Evolutionary conservation across 2,888 invertebrate species (phyloP).

Genomic region (Exephanes ischioxanthus): DNA sequence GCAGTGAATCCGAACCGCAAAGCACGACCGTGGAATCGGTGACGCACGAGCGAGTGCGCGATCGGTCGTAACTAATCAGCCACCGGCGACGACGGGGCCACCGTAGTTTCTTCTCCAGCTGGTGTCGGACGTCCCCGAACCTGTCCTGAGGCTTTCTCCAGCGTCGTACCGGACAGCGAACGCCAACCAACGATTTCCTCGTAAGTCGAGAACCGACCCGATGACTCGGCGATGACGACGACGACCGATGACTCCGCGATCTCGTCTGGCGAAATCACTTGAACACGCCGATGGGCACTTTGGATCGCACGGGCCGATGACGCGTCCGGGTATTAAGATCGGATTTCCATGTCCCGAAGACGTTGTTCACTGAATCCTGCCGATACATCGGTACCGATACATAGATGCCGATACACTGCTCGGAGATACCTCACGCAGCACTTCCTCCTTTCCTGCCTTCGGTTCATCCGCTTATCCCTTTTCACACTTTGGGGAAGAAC

Average conservation of each 20-base stretch:
- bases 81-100: conserved; percentile 13
- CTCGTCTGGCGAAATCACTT: background rate
- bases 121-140: conserved; percentile 44
- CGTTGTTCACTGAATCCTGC: conserved; percentile 33
- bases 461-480: background rate
- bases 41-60: conserved; percentile 62
- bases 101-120: conserved; percentile 24
- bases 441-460: background rate
- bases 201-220: conserved; percentile 5
- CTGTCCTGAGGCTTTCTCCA: conserved; percentile 17
- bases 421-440: conserved; percentile 13
- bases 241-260: conserved; percentile 7
- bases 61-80: conserved; percentile 23
- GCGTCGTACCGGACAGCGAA: background rate
- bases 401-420: conserved; percentile 16
- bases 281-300: conserved; percentile 12
- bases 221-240: conserved; percentile 57
- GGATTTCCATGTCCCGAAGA: conserved; percentile 31
- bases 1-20: conserved; percentile 7
- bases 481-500: conserved; percentile 4
- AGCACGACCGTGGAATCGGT: conserved; percentile 58
- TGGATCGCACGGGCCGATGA: conserved; percentile 2
- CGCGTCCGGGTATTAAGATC: conserved; percentile 40
- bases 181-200: conserved; percentile 25
- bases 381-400: conserved; percentile 29